phyloP scores from a whole-genome alignment of 2,113 vertebrate genomes.

The Cisticola juncidis region DNA sequence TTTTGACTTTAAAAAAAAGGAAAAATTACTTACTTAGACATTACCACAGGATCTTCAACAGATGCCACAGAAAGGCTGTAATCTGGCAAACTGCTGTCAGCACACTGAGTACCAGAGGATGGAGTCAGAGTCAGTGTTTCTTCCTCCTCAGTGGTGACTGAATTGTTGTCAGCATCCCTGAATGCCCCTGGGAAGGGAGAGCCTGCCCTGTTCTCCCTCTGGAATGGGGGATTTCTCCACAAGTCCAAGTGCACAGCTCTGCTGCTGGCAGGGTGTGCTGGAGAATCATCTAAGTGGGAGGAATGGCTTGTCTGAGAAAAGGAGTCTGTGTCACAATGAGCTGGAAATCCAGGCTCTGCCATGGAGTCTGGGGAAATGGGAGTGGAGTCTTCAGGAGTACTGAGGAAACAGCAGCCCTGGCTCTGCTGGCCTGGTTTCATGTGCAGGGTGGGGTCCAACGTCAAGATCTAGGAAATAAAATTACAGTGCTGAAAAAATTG shows the following conservation, averaged over 20 bases:
- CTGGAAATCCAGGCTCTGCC: constrained; percentile 67
- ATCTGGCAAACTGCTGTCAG: constrained; percentile 66
- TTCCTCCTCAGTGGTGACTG: constrained; percentile 75
- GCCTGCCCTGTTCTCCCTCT: constrained; percentile 31
- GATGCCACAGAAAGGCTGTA: constrained; percentile 66
- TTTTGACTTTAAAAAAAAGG: background rate
- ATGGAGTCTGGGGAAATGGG: constrained; percentile 85
- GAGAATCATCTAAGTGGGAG: constrained; percentile 59
- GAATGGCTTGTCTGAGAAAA: constrained; percentile 79
- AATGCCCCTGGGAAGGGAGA: constrained; percentile 39
- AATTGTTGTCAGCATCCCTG: constrained; percentile 3
- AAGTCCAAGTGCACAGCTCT: constrained; percentile 29
- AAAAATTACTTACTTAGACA: constrained; percentile 85
- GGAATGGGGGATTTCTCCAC: constrained; percentile 61
- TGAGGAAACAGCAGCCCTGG: constrained; percentile 69
- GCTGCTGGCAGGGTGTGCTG: constrained; percentile 36
- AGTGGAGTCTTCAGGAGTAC: constrained; percentile 53
- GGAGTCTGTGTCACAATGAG: constrained; percentile 79
- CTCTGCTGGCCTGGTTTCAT: constrained; percentile 77
- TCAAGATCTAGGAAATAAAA: constrained; percentile 77
- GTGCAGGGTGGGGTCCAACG: constrained; percentile 78
- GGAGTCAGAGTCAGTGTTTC: constrained; percentile 73
- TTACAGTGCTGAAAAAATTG: background rate
- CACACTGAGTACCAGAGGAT: constrained; percentile 63
- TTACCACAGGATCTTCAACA: constrained; percentile 86